Base-by-base conservation (phyloP, 2,113 vertebrate genomes). In the Eptesicus fuscus region DNA sequence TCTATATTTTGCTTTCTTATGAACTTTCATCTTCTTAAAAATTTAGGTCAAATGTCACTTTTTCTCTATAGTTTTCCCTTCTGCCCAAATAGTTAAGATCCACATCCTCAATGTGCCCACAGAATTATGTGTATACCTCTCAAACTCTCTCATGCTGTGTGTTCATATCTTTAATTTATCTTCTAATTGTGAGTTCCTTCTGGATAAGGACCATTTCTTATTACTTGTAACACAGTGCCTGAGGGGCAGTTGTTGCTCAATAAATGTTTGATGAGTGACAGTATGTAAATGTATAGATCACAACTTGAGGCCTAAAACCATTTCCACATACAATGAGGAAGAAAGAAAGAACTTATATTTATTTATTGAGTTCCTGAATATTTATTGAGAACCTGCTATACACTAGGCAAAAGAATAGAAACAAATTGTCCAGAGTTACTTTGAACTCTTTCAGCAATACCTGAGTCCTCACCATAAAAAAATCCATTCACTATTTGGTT, bases 291-390 rank as follows among this genome's bases (percentile, higher is more conserved):
- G 2, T 42, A 65, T 6, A 93, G 65, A 77, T 88, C 17, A 93
- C 22, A 93, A 22, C 25, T 53, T 63, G 10, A 85, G 53, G 18
- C 37, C 40, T 42, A 94, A 96, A 93, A 18, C 25, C 22, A 85
- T 89, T 96, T 94, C 49, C 37, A 91, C 13, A 65, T 37, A 88
- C 7, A 86, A 73, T 32, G 28, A 94, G 0, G 51, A 84, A 86
- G 9, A 95, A 93, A 88, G 74, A 83, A n/a, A 49, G 95, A 95
- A 88, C 4, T 18, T 77, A 47, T 9, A 59, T 79, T 93, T 96
- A 77, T 83, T 87, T 87, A 82, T 18, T 85, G 18, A 96, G 88
- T 84, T 93, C 51, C 35, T 94, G 44, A 73, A 69, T 94, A 90
- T 88, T 94, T 96, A 93, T 35, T 78, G 42, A 92, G 56, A 76